phyloP scores from a whole-genome alignment of 2,113 vertebrate species.

The Festucalex cinctus region DNA sequence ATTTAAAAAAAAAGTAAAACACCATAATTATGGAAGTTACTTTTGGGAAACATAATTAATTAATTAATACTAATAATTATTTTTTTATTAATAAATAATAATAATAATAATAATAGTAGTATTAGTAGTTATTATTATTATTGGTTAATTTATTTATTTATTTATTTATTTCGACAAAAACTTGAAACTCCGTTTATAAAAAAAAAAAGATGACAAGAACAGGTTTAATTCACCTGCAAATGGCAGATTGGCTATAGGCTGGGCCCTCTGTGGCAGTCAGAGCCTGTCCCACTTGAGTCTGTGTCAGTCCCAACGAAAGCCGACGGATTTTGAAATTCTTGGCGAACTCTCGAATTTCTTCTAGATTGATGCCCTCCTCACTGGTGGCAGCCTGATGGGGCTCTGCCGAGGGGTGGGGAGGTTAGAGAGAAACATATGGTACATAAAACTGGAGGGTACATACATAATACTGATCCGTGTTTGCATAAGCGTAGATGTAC shows the following conservation, averaged over 20 bases:
- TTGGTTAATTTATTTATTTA: no score
- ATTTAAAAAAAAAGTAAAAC: no score
- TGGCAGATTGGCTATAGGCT: conserved; percentile 95
- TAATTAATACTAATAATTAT: no score
- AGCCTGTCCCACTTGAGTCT: conserved; percentile 96
- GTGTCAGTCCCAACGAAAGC: conserved; percentile 88
- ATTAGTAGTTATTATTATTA: no score
- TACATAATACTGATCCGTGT: conserved; percentile 34
- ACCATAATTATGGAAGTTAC: no score
- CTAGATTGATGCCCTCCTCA: conserved; percentile 92
- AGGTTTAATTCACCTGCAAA: conserved; percentile 81
- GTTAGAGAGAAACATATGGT: conserved; percentile 26
- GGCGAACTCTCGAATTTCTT: conserved; percentile 95
- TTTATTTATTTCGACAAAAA: no score
- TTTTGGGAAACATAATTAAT: no score
- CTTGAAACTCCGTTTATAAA: no score
- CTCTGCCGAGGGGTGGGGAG: conserved; percentile 70
- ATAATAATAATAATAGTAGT: no score
- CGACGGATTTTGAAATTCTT: conserved; percentile 97
- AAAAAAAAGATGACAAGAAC: neutral
- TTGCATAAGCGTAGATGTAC: conserved; percentile 50
- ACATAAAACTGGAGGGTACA: neutral
- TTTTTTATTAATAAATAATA: no score
- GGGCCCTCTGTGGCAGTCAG: conserved; percentile 93
- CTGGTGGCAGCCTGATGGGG: conserved; percentile 74